Evolutionary conservation across 1,140 invertebrate genomes (phyloP), one percentile per base, ranked within the genome.

Genomic region (Meloidogyne floridensis): DNA sequence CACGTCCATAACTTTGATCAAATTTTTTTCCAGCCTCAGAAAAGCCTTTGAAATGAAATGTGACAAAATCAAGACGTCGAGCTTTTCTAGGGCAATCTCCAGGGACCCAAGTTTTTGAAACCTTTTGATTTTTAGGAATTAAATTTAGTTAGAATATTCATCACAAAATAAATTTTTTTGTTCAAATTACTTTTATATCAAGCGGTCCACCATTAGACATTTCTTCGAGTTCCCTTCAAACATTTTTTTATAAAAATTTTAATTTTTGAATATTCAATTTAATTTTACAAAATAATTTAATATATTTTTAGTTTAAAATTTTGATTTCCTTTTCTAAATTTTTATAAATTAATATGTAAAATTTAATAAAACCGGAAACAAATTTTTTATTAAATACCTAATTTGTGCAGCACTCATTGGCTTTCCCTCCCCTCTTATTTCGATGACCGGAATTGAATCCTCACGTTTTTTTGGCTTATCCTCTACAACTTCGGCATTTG

Each of bases 11-110:
- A 10, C 86, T 89, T 77, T 90, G 89, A 80, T 90, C 88, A 51
- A 90, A 89, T 59, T 87, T 88, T 54, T 89, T 89, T 13, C 88
- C 88, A 51, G 90, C 87, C 76, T 89, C 88, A 0, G 82, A 56
- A 80, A 89, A 89, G n/a, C 87, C 88, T 81, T 89, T 89, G 77
- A 90, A 89, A 81, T 89, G 88, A 78, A 89, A 89, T 10, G 89
- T 89, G 0, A 89, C 84, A 80, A 89, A 90, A 75, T 89, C 88
- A 18, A 86, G 53, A 10, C 89, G 80, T 42, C 84, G 80, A 2
- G 89, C 88, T 56, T 73, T 77, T 18, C 83, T 65, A 2, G 88
- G 80, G 71, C 88, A 89, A 11, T 90, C 82, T 2, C 72, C 75
- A 13, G 88, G 89, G 9, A 75, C 69, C 86, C 87, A 89, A 1